A percentile compares a stretch with the other conserved stretches of the same genome.
Evolutionary conservation across 2,113 vertebrate species (phyloP).

Genomic region (Leptobrachium ailaonicum): DNA sequence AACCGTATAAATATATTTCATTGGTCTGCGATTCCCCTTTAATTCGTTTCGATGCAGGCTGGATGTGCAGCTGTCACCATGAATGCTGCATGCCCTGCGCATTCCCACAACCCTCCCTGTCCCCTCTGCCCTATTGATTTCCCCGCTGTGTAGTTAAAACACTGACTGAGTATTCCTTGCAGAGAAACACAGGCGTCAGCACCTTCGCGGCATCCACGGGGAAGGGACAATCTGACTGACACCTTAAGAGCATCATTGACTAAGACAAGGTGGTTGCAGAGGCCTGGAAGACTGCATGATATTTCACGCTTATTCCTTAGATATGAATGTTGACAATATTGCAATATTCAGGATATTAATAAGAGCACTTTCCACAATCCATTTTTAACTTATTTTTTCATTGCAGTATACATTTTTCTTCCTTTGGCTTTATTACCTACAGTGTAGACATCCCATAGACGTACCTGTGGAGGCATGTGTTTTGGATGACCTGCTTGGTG

Average conservation of each 20-base stretch:
- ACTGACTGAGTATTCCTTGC: conserved; percentile 1
- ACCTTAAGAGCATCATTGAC: conserved; percentile 10
- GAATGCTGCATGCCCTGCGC: conserved; percentile 3
- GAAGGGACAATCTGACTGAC: conserved; percentile 9
- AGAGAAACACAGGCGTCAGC: conserved; percentile 24
- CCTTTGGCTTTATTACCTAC: too few species aligned
- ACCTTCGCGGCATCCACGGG: conserved; percentile 13
- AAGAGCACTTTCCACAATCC: too few species aligned
- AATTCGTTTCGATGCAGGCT: neutral
- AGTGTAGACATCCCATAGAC: too few species aligned
- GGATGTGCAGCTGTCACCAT: conserved; percentile 12
- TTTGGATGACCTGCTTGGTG: too few species aligned
- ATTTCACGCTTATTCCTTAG: too few species aligned
- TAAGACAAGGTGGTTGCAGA: conserved; percentile 11
- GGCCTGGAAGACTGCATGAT: neutral
- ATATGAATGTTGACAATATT: too few species aligned
- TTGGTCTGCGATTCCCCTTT: neutral
- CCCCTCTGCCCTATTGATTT: conserved; percentile 41
- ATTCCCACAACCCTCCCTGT: conserved; percentile 3
- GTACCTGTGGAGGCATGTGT: too few species aligned
- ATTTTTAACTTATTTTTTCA: too few species aligned
- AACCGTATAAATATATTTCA: too few species aligned
- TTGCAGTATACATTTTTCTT: too few species aligned
- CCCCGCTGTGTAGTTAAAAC: conserved; percentile 38
- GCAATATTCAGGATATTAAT: too few species aligned